phyloP scores from a whole-genome alignment of 2,888 invertebrate genomes.

The Lapara coniferarum region DNA sequence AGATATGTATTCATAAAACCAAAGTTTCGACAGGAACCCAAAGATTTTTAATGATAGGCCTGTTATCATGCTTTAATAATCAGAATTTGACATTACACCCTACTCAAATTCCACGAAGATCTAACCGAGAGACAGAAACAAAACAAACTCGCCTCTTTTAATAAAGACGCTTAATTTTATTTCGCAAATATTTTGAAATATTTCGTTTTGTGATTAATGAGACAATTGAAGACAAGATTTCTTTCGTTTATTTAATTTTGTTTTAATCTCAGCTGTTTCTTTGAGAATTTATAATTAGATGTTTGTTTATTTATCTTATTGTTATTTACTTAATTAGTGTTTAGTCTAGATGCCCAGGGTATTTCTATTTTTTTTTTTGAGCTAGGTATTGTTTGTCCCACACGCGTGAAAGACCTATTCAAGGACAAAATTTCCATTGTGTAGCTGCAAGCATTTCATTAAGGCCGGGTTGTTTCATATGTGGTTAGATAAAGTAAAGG shows the following conservation, averaged over 20 bases:
- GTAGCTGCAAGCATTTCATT: no score
- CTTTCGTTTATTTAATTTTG: constrained; percentile 1
- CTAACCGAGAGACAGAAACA: background rate
- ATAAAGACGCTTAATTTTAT: constrained; percentile 17
- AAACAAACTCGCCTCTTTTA: background rate
- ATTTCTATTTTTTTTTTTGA: no score
- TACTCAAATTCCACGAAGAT: background rate
- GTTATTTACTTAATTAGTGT: background rate
- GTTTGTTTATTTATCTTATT: background rate
- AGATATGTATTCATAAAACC: no score
- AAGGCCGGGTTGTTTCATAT: no score
- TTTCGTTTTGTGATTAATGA: constrained; percentile 7
- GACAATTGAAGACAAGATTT: background rate
- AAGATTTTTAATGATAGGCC: no score
- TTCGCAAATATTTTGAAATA: constrained; percentile 12
- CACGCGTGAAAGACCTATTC: no score
- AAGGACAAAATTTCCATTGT: no score
- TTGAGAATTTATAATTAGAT: background rate
- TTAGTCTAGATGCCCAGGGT: no score
- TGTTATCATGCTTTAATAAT: background rate
- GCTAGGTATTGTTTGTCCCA: no score
- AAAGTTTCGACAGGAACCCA: no score
- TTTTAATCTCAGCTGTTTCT: constrained; percentile 2
- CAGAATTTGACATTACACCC: background rate
- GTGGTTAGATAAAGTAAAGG: no score